Base-by-base conservation (phyloP, 2,113 vertebrate genomes). In the Nothobranchius furzeri region DNA sequence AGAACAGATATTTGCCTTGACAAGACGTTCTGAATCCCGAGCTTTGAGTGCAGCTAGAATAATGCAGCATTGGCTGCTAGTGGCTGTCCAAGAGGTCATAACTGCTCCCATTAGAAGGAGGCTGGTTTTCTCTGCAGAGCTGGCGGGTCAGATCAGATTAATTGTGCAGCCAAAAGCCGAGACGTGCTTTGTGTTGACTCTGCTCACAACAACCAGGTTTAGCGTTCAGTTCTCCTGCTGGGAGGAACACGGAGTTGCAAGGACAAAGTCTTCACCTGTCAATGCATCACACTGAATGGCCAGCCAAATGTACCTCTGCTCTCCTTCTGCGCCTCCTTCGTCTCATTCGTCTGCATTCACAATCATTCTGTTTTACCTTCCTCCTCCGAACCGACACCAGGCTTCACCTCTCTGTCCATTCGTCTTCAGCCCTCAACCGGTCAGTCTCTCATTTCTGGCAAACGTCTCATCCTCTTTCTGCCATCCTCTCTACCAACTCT, bases 201-300 rank as follows among this genome's bases (percentile, higher is more conserved):
- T 74, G 84, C 89, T 93, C 92, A 93, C 93, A 93, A 89, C 78
- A 86, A 85, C 85, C 89, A 78, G 90, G 81, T 92, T 92, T 90
- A 88, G 82, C 90, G 86, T 90, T 91, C 88, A 82, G 73, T 90
- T 85, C 89, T 91, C 92, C 92, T 92, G 92, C 92, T 93, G 92
- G 82, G 92, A 92, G 88, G 89, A 92, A 90, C 91, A 89, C 82
- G 82, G 85, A 68, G 89, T 90, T 85, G 86, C 92, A 94, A 94
- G 93, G 93, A 92, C 93, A 94, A 92, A 90, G 90, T 85, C 90
- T 92, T 93, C 92, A 93, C 91, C 92, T 94, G 93, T 94, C 93
- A 93, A 93, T 94, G 93, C 92, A 93, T 94, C 92, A 93, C 89
- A 89, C 75, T 87, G 88, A 91, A 85, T 91, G 87, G 77, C 86